Conservation (phyloP, 2,888 invertebrate species). For the Eupsilia transversa region DNA sequence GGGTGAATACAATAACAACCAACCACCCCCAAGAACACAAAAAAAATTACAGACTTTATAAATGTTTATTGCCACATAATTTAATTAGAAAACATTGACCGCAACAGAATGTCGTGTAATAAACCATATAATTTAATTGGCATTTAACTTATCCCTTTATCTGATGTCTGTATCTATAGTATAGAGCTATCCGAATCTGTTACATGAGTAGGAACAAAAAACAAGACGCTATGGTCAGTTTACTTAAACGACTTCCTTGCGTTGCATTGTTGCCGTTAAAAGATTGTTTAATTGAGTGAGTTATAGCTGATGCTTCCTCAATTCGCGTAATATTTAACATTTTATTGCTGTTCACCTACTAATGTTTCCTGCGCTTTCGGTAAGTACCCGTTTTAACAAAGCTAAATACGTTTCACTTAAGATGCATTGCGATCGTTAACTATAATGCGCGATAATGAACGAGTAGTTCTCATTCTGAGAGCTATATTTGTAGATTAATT, state of each 20-base stretch:
- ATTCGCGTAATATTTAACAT: constrained; percentile 75
- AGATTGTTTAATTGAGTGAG: constrained; percentile 75
- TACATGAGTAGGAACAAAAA: constrained; percentile 52
- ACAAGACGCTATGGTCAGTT: constrained; percentile 74
- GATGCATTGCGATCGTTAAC: constrained; percentile 63
- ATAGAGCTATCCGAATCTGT: constrained; percentile 42
- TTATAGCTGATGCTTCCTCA: constrained; percentile 75
- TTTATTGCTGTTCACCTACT: constrained; percentile 70
- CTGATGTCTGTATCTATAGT: constrained; percentile 40
- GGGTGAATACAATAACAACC: constrained; percentile 18
- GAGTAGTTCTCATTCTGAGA: constrained; percentile 39
- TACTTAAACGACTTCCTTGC: constrained; percentile 75
- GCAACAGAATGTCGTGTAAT: constrained; percentile 47
- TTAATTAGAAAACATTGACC: constrained; percentile 54
- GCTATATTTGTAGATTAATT: constrained; percentile 53
- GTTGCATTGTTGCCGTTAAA: constrained; percentile 70
- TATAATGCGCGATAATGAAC: constrained; percentile 63
- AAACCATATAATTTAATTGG: constrained; percentile 67
- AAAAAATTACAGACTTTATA: constrained; percentile 55
- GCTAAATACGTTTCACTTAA: constrained; percentile 65
- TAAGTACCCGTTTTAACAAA: constrained; percentile 70
- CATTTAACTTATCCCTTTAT: constrained; percentile 66
- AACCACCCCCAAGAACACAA: constrained; percentile 39
- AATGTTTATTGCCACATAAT: constrained; percentile 48
- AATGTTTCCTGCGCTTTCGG: constrained; percentile 77